Base-by-base conservation (phyloP, 1,140 invertebrate genomes). In the Brachionus calyciflorus region DNA sequence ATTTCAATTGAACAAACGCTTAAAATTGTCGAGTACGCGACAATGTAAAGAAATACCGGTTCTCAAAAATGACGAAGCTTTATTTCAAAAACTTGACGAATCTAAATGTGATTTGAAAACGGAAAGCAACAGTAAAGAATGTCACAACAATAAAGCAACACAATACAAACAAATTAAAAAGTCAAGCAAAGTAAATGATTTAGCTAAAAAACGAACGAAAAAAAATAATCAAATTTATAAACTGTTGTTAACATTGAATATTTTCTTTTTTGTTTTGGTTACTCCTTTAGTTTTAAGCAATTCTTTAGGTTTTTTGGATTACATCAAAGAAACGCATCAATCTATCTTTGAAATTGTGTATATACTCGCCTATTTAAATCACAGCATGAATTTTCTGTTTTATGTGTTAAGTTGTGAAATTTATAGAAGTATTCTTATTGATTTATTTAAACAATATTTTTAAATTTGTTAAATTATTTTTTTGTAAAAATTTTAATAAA, bases 371-470 rank as follows among this genome's bases (percentile, higher is more conserved):
- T 73, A 73, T 73, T 55, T 73, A 28, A 73, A 73, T 55, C 69
- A 73, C 41, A 73, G 69, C 24, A 19, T 73, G n/a, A 73, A 73
- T 55, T 73, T 73, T 73, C 24, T 73, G 9, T 73, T 73, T 40
- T 73, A 73, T 55, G 24, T 37, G 6, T 73, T 73, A 19, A 73
- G 69, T 28, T 73, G 69, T 55, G 51, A 73, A 14, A 73, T 73
- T n/a, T 73, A 73, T 41, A 28, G 69, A 33, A 49, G 51, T 21
- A 73, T 73, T 28, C 28, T 73, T 9, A 17, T 49, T 24, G 60
- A 46, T 4, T 65, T 44, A 30, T 65, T 65, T 44, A 41, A 65
- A 41, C 4, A 33, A 63, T 37, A 37, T 40, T 63, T 65, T 65
- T 65, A 1, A 28, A 28, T 26, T 55, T 55, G 7, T 26, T 26